Conservation (phyloP, 2,113 vertebrate species). For the Orthonyx spaldingii region DNA sequence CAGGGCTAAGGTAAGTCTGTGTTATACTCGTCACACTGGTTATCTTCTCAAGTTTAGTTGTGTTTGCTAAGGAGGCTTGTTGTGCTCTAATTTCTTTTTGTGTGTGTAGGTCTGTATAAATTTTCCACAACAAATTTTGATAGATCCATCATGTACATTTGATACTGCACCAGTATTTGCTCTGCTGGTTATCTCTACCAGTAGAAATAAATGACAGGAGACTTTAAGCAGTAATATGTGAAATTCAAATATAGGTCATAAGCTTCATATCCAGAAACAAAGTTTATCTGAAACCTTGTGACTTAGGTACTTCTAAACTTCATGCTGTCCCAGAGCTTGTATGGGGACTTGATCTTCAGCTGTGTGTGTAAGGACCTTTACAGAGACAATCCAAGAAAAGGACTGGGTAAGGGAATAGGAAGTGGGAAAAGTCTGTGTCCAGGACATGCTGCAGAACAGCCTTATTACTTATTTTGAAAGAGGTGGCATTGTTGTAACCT, state of each 20-base stretch:
- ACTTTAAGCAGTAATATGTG: neutral
- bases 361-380: neutral
- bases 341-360: accelerated
- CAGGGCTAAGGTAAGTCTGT: neutral
- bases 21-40: neutral
- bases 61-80: neutral
- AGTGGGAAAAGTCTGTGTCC: neutral
- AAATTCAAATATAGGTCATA: neutral
- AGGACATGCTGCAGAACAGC: neutral
- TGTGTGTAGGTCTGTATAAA: neutral
- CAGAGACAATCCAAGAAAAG: neutral
- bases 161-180: neutral
- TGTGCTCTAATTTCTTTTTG: neutral
- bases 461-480: neutral
- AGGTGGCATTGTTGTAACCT: neutral
- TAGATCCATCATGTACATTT: neutral
- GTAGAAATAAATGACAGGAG: neutral
- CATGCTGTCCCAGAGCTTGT: neutral
- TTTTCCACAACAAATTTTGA: neutral
- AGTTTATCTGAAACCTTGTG: neutral
- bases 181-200: neutral
- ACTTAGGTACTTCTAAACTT: neutral
- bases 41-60: neutral
- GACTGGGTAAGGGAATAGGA: neutral
- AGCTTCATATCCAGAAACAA: neutral